Base-by-base conservation (phyloP, 2,113 vertebrate species). In the Apodemus sylvaticus region DNA sequence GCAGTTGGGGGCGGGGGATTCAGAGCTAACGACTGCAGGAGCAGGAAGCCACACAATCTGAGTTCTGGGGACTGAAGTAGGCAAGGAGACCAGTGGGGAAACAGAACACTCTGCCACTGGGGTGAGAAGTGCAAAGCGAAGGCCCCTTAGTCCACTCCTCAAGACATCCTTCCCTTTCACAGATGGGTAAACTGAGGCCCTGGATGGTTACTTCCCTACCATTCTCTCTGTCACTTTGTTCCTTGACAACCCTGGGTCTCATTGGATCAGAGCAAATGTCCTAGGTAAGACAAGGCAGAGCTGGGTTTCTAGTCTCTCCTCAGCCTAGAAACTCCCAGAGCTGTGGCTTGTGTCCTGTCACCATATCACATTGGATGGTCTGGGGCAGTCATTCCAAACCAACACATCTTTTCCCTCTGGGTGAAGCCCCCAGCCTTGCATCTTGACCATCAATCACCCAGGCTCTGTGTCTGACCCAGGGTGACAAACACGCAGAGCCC, bases 1-100 rank as follows among this genome's bases (percentile, higher is more conserved):
- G 85, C 7, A 16, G 26, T 16, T 29, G 8, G 53, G 36, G 16
- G 10, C 45, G 45, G 34, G 7, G 53, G 55, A 17, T 82, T 45
- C 53, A 78, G 86, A 78, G 82, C 51, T 31, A n/a, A 13, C 22
- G 10, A 12, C 12, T 3, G 7, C 8, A 70, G 42, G 48, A 93
- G 29, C 39, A 22, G 34, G 45, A 70, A 71, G 51, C 53, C 20
- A n/a, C 31, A 2, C 0, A 0, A 20, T 3, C 26, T 2, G 53
- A 20, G 22, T 12, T 12, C 5, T 71, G 45, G 45, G 29, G 53
- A 24, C 48, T 31, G 12, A 13, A 42, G 62, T 29, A n/a, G 77
- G 10, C 74, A 42, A 64, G 51, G 55, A 68, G 66, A 19, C 24
- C 3, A 48, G 11, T 12, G 10, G n/a, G 19, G 51, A 51, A 48